Evolutionary conservation across 1,140 invertebrate genomes (phyloP), one percentile per base, ranked within the genome.

Genomic region (Drosophila kikkawai): DNA sequence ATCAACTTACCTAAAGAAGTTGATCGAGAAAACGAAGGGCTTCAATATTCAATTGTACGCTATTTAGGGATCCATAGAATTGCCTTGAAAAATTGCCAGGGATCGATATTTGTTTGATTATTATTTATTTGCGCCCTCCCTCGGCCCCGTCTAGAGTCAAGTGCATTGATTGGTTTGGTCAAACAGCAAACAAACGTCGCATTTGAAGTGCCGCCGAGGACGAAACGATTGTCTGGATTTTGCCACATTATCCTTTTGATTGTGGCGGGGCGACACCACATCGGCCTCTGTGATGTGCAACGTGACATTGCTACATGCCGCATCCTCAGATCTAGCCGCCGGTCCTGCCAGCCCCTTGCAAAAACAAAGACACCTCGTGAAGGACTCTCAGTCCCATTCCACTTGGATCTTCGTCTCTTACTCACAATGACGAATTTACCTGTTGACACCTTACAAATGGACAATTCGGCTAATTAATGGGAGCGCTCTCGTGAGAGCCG

Each of bases 181-280:
- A 84, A 90, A 88, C 47, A 90, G 67, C 69, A 82, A 82, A 75
- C 75, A 82, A 70, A 65, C 59, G 58, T 22, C 48, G 37, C 71
- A 88, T 84, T 88, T 88, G 81, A 88, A 90, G 84, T 88, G 84
- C 74, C 85, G 74, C 85, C 60, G 66, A 84, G 85, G 78, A 55
- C 51, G 34, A 37, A 80, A 55, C 85, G 69, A 85, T 90, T 91
- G 86, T 90, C 66, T 75, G 82, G 86, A 90, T 91, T 91, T 90
- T 82, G 86, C 86, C 82, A 90, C 86, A 91, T 91, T 90, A 90
- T 91, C 86, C 86, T 91, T 90, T 86, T 68, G 50, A 79, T 82
- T 86, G 83, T 58, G 83, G 69, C 77, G 45, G 63, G 48, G 26
- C 55, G 73, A 53, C 66, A 36, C 39, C 60, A 41, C 0, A 70